These are phyloP conservation scores for Kryptolebias ocellatus DNA, from an alignment of 2,797 vertebrate species.

Conservation along the genomic window DNA sequence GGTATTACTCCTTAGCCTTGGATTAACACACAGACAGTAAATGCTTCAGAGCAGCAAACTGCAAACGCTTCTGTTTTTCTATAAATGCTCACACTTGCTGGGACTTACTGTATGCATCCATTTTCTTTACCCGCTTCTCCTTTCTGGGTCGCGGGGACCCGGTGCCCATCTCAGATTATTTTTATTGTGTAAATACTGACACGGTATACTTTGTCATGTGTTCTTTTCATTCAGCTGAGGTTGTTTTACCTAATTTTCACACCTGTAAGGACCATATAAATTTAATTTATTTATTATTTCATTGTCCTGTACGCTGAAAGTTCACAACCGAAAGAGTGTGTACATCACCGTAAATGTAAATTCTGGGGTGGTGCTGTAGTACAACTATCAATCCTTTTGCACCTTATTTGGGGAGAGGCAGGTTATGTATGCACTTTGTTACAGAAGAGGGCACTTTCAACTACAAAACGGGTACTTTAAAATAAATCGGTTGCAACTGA, in stretches of 20 bases:
- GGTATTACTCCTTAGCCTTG: not conserved
- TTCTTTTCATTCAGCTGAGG: slow-evolving; percentile 4
- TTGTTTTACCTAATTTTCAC: not conserved
- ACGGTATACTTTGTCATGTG: not conserved
- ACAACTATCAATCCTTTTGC: slow-evolving; percentile 68
- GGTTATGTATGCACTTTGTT: slow-evolving; percentile 84
- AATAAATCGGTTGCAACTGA: slow-evolving; percentile 73
- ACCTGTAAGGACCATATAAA: not conserved
- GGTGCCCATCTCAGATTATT: too few relatives aligned
- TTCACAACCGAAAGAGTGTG: not conserved
- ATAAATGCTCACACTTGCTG: not conserved
- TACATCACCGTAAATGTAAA: slow-evolving; percentile 10
- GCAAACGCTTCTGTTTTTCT: not conserved
- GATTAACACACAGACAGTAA: not conserved
- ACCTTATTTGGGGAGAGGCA: slow-evolving; percentile 77
- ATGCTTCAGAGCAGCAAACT: not conserved
- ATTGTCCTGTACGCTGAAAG: not conserved
- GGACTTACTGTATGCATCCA: not conserved
- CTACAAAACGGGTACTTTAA: slow-evolving; percentile 85
- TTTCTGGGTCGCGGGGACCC: too few relatives aligned
- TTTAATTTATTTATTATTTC: not conserved
- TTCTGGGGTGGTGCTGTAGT: slow-evolving; percentile 55
- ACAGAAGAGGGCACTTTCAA: slow-evolving; percentile 81
- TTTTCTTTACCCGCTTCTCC: too few relatives aligned
- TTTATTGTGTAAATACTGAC: not conserved